phyloP scores from a whole-genome alignment of 2,797 vertebrate species.

The Channallabes apus region DNA sequence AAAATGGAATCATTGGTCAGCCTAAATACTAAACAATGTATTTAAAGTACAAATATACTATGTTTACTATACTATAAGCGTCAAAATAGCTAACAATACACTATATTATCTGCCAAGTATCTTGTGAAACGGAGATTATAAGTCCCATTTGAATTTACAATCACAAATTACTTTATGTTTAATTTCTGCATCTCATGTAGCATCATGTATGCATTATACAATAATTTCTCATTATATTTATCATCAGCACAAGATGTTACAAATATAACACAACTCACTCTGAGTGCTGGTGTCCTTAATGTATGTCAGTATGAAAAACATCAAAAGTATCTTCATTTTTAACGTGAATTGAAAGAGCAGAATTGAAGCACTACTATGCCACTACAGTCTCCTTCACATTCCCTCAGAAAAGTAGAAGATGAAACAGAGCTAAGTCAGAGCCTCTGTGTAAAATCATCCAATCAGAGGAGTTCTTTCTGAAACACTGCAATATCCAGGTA shows the following conservation, averaged over 20 bases:
- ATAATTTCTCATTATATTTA: neutral
- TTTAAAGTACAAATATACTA: too few species aligned
- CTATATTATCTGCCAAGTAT: too few species aligned
- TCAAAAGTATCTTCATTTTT: neutral
- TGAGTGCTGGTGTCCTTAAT: neutral
- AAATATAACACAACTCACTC: neutral
- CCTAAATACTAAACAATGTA: too few species aligned
- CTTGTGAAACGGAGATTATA: too few species aligned
- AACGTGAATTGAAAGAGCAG: too few species aligned
- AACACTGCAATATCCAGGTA: neutral
- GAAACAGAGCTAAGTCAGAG: too few species aligned
- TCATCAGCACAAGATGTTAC: neutral
- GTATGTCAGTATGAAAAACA: neutral
- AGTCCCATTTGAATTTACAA: neutral
- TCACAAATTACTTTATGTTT: too few species aligned
- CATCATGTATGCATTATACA: neutral
- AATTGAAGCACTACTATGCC: neutral
- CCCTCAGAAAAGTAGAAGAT: too few species aligned
- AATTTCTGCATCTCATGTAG: too few species aligned
- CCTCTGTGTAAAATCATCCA: slow-evolving; percentile 7
- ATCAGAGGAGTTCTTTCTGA: neutral
- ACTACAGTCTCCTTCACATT: neutral
- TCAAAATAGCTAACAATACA: too few species aligned
- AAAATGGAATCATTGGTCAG: too few species aligned
- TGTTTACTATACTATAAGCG: too few species aligned